phyloP scores from a whole-genome alignment of 1,140 invertebrate genomes.

The Diploscapter pachys region DNA sequence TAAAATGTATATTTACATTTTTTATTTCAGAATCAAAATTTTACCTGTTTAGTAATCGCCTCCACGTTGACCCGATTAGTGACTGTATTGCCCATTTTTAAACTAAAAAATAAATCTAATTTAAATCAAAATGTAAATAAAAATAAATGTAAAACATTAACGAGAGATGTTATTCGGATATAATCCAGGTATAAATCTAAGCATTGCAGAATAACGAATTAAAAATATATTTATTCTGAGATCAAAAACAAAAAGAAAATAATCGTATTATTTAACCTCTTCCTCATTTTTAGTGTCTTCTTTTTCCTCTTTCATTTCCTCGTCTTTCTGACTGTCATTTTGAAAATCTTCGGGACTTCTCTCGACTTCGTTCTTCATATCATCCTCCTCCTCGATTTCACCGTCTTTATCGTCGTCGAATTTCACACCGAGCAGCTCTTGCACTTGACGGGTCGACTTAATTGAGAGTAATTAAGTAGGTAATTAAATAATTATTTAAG shows the following conservation, averaged over 20 bases:
- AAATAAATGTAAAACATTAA: neutral
- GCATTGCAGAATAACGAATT: too few relatives aligned
- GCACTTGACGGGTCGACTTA: neutral
- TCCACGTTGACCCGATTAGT: constrained; percentile 29
- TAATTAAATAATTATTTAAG: neutral
- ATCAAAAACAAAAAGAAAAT: too few relatives aligned
- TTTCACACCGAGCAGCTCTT: neutral
- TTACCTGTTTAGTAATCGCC: constrained; percentile 27
- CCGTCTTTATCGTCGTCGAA: neutral
- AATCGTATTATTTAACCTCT: too few relatives aligned
- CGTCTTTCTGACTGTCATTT: neutral
- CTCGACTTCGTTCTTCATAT: neutral
- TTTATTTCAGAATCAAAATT: neutral
- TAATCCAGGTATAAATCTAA: too few relatives aligned
- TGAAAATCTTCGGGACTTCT: neutral
- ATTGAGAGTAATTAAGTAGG: neutral
- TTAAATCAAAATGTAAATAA: neutral
- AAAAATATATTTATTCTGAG: too few relatives aligned
- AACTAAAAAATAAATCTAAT: neutral
- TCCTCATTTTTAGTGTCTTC: too few relatives aligned
- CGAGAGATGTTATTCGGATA: too few relatives aligned
- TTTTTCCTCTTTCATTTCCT: neutral
- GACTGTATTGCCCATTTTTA: constrained; percentile 21
- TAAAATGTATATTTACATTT: too few relatives aligned
- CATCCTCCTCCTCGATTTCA: neutral